Evolutionary conservation across 2,888 invertebrate genomes (phyloP), one percentile per base, ranked within the genome.

Genomic region (Epistrophella euchroma): DNA sequence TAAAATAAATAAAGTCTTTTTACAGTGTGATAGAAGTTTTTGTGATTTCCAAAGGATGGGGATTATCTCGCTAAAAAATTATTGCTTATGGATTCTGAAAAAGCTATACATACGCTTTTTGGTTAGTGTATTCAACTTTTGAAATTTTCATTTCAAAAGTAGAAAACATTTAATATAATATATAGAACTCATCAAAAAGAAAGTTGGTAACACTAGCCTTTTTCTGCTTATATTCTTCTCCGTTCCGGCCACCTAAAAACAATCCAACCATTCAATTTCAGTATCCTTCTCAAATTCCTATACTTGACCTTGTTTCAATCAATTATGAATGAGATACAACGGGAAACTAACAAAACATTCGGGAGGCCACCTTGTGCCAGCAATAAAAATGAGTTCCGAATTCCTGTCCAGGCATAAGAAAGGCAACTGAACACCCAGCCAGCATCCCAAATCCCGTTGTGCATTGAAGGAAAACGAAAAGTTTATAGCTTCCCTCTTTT

Each of bases 241-340:
- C 45, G 55, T 55, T 52, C 47, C 58, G 58, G 37, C 62, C 55
- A 43, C 75, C 64, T 45, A 77, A 74, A 64, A 86, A 85, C 85
- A 85, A 85, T 85, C 74, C 82, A 82, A 81, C 73, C 86, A 70
- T 86, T 86, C 77, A 70, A 77, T 82, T 68, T 74, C 70, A 81
- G 76, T 66, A 80, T 78, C 68, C 87, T 87, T 73, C 81, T 75
- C 88, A 81, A 88, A 88, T 88, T 83, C 83, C 88, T 79, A n/a
- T n/a, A 81, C 80, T 88, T 88, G 88, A 88, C 88, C 88, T 87
- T 86, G 76, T 82, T 77, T 55, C 88, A 88, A 88, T 88, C 88
- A 88, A 88, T 88, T 88, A 88, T 88, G 88, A 88, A 88, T 88
- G 88, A 87, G 78, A 64, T 78, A 75, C 82, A 82, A 68, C 52